Conservation (phyloP, 64 coral and sea anemone species). For the Actinia tenebrosa region DNA sequence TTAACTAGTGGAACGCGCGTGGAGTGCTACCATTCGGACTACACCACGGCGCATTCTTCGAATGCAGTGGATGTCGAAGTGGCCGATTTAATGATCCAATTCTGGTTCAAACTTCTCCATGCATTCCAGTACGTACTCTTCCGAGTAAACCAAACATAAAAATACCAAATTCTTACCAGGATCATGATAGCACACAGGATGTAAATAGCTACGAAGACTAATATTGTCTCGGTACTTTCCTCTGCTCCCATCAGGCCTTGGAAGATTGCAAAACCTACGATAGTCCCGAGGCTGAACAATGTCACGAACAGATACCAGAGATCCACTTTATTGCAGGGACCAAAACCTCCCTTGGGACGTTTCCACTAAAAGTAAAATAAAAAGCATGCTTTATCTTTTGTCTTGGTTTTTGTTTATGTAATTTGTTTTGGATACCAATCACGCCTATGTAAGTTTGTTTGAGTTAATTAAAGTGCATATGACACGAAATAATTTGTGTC, state of each 20-base stretch:
- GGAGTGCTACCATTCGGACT: background rate
- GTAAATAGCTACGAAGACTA: constrained; percentile 77
- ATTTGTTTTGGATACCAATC: too few species aligned
- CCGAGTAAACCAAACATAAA: constrained; percentile 79
- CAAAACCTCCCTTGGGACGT: constrained; percentile 53
- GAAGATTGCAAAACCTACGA: constrained; percentile 75
- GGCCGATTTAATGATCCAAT: constrained; percentile 46
- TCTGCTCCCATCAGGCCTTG: constrained; percentile 47
- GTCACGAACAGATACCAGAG: constrained; percentile 83
- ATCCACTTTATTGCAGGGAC: constrained; percentile 68
- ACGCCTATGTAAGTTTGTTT: too few species aligned
- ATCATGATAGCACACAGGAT: constrained; percentile 72
- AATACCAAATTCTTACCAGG: constrained; percentile 62
- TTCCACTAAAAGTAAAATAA: constrained; percentile 56
- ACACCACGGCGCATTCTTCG: background rate
- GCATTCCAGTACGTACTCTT: constrained; percentile 68
- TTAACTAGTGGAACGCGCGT: too few species aligned
- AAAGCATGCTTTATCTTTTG: background rate
- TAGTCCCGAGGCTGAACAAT: constrained; percentile 60
- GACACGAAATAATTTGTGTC: too few species aligned
- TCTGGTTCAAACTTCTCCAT: constrained; percentile 59
- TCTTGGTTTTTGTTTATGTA: background rate
- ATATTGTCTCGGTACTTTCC: constrained; percentile 45
- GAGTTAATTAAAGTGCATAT: too few species aligned
- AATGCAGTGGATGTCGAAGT: background rate